A percentile compares a stretch with the other conserved stretches of the same genome.
phyloP scores from a whole-genome alignment of 2,888 invertebrate species.

The Aromia moschata region DNA sequence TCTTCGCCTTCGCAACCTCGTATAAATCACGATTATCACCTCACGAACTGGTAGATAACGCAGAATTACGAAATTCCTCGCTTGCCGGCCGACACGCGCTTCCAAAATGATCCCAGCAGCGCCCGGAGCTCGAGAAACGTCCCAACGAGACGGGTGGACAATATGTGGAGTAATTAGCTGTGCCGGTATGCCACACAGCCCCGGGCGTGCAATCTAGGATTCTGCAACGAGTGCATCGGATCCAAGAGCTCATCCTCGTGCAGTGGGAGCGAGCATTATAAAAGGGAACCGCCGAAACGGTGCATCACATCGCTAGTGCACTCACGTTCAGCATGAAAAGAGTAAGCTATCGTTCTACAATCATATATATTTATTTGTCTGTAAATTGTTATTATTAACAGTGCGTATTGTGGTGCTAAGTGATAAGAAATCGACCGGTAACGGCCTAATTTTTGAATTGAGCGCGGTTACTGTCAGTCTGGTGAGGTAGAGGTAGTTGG shows the following conservation, averaged over 20 bases:
- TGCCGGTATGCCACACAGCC: conserved; percentile 18
- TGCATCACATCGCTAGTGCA: conserved; percentile 41
- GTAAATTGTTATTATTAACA: too few species aligned
- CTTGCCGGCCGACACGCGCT: not conserved
- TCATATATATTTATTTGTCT: conserved; percentile 3
- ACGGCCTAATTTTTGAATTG: too few species aligned
- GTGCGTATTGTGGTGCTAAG: too few species aligned
- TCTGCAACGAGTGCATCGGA: conserved; percentile 33
- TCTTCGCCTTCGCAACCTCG: not conserved
- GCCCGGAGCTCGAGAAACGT: not conserved
- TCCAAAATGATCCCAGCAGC: not conserved
- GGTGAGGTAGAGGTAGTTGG: too few species aligned
- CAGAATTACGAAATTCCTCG: not conserved
- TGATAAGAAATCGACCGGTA: too few species aligned
- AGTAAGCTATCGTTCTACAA: conserved; percentile 37
- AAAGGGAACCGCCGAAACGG: conserved; percentile 40
- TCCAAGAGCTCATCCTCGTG: conserved; percentile 33
- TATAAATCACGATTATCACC: not conserved
- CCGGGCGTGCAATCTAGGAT: conserved; percentile 18
- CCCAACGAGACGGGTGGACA: conserved; percentile 31
- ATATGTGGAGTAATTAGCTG: conserved; percentile 40
- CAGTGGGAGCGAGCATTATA: conserved; percentile 39
- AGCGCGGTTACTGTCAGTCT: too few species aligned
- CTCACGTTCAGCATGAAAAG: conserved; percentile 43
- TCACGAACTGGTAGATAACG: not conserved